These are phyloP conservation scores for Tethya wilhelma DNA, from an alignment of 37 sponge, comb jelly and placozoan genomes.

Conservation along the genomic window DNA sequence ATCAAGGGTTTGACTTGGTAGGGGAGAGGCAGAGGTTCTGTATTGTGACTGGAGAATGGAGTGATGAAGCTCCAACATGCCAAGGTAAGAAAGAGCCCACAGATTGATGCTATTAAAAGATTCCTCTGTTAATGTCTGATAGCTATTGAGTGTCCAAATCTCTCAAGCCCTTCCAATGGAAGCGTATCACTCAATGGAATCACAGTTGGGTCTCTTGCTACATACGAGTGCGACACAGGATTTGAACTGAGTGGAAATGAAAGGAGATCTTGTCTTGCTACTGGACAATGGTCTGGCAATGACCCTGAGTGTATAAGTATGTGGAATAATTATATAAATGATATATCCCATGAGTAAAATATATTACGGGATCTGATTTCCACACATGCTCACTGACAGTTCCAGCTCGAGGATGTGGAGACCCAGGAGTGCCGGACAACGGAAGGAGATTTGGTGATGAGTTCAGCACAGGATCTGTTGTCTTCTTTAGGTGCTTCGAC, in stretches of 20 bases:
- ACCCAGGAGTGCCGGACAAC: constrained; percentile 53
- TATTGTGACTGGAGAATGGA: constrained; percentile 55
- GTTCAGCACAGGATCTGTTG: constrained; percentile 14
- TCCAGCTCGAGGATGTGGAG: constrained; percentile 45
- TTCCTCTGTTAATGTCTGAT: background rate
- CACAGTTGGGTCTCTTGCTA: constrained; percentile 30
- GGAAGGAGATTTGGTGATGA: constrained; percentile 34
- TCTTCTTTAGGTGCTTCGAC: constrained; percentile 68
- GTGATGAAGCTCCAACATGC: constrained; percentile 27
- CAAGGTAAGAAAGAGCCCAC: constrained; percentile 12
- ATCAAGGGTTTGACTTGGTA: constrained; percentile 41
- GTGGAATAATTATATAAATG: background rate
- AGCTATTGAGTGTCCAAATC: constrained; percentile 55
- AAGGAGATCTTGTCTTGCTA: constrained; percentile 39
- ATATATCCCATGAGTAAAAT: too few species aligned
- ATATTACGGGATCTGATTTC: too few species aligned
- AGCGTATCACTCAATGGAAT: constrained; percentile 9
- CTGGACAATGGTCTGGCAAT: constrained; percentile 66
- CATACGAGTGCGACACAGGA: constrained; percentile 50
- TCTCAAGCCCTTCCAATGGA: constrained; percentile 40
- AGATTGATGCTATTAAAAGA: background rate
- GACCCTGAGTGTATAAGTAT: constrained; percentile 50
- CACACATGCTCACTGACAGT: background rate
- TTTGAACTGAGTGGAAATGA: constrained; percentile 44
- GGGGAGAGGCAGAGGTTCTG: constrained; percentile 33